Evolutionary conservation across 2,797 vertebrate genomes (phyloP), one percentile per base, ranked within the genome.

Genomic region (Spheniscus humboldti): DNA sequence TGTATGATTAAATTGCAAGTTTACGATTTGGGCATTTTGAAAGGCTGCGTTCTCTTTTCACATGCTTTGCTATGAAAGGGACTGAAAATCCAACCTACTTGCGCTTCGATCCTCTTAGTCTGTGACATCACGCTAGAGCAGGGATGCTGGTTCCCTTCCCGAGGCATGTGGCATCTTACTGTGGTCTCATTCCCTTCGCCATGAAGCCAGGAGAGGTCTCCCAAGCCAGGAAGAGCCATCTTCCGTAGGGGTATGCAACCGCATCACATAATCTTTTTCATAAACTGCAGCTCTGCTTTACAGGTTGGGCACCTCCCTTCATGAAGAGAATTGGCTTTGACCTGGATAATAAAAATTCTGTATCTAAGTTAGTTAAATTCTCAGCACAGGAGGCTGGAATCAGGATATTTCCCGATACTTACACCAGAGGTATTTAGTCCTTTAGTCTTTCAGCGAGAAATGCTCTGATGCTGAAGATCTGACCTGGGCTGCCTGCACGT

Each of bases 161-260:
- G 48, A 74, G 60, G 41, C 2, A 1, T 1, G 33, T 3, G 35
- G 71, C 45, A 16, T 31, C 68, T 86, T 56, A 11, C 66, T 48
- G 37, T 13, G 24, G 30, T 52, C 56, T 88, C 57, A 9, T 22
- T 82, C 41, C 25, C 53, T 80, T 66, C 66, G 28, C 48, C 45
- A 7, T 0, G 3, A 33, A 57, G 48, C 57, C 1, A 0, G 55
- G 47, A 87, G 60, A 47, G 19, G 23, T 47, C 69, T 47, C 59
- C 25, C 24, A 47, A 17, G 57, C 39, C 45, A 19, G 39, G 39
- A 86, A 33, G 56, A 85, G 43, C 59, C 1, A 1, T 19, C 25
- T 50, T 28, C 22, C 0, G 0, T 1, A 43, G 48, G 27, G 24
- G 25, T 18, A 69, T 47, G 56, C 20, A 78, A 63, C 52, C 3